Percentiles rank a stretch among this genome's conserved stretches.
These are phyloP conservation scores for Coryphaenoides rupestris DNA, from an alignment of 2,113 vertebrate species.

Conservation along the genomic window DNA sequence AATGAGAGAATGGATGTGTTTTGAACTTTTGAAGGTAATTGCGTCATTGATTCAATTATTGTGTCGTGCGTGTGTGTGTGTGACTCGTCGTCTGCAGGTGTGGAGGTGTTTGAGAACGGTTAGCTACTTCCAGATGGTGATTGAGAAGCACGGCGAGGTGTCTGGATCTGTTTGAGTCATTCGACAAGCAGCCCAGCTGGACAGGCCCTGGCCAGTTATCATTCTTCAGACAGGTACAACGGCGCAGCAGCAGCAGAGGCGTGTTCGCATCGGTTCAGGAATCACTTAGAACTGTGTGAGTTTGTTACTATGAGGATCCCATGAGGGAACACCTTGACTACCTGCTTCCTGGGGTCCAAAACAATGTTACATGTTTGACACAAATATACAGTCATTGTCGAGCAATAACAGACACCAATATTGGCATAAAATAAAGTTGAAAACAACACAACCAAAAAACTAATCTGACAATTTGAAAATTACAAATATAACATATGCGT, in stretches of 20 bases:
- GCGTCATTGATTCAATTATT: too few species aligned
- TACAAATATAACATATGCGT: background rate
- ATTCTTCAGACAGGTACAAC: conserved; percentile 90
- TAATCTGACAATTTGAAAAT: too few species aligned
- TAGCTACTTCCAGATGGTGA: conserved; percentile 90
- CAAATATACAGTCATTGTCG: too few species aligned
- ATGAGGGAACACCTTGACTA: background rate
- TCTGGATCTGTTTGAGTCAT: conserved; percentile 92
- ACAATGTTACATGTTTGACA: background rate
- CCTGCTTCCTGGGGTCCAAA: background rate
- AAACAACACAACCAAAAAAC: too few species aligned
- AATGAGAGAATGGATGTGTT: too few species aligned
- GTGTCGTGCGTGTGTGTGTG: too few species aligned
- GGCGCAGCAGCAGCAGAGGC: too few species aligned
- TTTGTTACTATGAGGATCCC: background rate
- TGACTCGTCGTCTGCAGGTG: conserved; percentile 66
- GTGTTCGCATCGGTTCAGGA: too few species aligned
- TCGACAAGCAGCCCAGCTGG: conserved; percentile 85
- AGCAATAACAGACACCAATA: too few species aligned
- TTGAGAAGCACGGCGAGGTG: conserved; percentile 93
- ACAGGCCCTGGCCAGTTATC: conserved; percentile 87
- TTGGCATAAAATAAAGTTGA: too few species aligned
- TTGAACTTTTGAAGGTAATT: too few species aligned
- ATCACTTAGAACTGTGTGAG: too few species aligned
- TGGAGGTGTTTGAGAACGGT: conserved; percentile 91